A percentile compares a stretch with the other conserved stretches of the same genome.
phyloP scores from a whole-genome alignment of 2,113 vertebrate species.

The Limnothrissa miodon region DNA sequence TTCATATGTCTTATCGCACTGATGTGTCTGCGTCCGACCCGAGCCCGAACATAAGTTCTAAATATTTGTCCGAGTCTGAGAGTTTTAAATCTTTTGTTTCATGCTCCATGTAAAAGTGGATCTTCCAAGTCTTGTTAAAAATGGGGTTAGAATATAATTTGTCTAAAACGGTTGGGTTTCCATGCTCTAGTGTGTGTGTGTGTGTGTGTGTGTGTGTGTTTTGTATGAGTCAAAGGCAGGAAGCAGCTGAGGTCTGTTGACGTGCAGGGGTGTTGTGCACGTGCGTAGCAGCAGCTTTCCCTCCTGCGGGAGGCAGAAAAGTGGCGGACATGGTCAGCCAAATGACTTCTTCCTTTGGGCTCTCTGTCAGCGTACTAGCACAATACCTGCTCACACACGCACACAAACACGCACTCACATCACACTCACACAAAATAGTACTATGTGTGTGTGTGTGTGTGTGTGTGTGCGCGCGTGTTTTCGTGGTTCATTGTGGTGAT shows the following conservation, averaged over 20 bases:
- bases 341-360: conserved; percentile 1
- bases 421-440: background rate
- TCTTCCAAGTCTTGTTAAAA: too few species aligned
- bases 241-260: background rate
- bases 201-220: background rate
- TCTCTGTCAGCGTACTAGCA: conserved; percentile 33
- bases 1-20: too few species aligned
- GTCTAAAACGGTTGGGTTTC: too few species aligned
- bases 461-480: background rate
- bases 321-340: background rate
- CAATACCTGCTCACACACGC: conserved; percentile 2
- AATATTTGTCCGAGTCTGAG: too few species aligned
- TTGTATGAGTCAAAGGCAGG: background rate
- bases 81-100: too few species aligned
- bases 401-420: background rate
- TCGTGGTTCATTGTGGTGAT: background rate
- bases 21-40: too few species aligned
- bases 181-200: too few species aligned
- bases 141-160: too few species aligned
- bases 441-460: background rate
- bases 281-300: background rate
- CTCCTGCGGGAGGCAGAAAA: background rate
- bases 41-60: too few species aligned
- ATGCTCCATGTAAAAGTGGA: too few species aligned
- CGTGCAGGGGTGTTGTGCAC: background rate